phyloP scores from a whole-genome alignment of 2,113 vertebrate genomes.

The Donacobius atricapilla region DNA sequence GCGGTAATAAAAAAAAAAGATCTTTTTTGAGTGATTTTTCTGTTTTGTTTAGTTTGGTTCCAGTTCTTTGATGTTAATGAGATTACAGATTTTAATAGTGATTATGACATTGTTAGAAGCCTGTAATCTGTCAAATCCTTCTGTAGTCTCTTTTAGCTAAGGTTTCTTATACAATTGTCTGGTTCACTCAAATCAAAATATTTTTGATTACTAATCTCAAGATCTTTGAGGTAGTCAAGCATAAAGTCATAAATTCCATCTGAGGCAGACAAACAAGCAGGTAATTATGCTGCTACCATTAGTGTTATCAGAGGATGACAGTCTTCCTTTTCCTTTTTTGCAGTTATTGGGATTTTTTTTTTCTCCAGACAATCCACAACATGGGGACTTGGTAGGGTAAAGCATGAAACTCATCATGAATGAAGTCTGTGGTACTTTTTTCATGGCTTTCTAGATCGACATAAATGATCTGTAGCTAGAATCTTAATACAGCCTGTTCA shows the following conservation, averaged over 20 bases:
- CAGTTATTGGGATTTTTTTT: neutral
- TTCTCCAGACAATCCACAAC: neutral
- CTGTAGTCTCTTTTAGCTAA: neutral
- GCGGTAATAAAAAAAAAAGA: neutral
- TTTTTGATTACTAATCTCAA: neutral
- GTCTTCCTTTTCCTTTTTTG: neutral
- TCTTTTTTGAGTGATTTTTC: neutral
- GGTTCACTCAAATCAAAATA: neutral
- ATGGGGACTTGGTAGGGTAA: neutral
- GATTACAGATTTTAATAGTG: slow-evolving; percentile 28
- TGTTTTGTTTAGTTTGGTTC: neutral
- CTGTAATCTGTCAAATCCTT: slow-evolving; percentile 40
- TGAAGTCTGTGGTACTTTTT: neutral
- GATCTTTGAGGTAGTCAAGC: neutral
- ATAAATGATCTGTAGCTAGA: neutral
- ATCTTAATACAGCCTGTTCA: neutral
- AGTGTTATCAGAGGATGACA: neutral
- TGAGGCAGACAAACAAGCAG: neutral
- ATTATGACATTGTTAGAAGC: slow-evolving; percentile 1
- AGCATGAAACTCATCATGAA: neutral
- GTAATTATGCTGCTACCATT: neutral
- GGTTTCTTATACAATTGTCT: neutral
- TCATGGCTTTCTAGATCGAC: neutral
- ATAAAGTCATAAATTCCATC: neutral
- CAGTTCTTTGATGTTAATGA: neutral